These are phyloP conservation scores for Gonatopus flavifemur DNA, from an alignment of 1,140 invertebrate genomes.

Conservation along the genomic window DNA sequence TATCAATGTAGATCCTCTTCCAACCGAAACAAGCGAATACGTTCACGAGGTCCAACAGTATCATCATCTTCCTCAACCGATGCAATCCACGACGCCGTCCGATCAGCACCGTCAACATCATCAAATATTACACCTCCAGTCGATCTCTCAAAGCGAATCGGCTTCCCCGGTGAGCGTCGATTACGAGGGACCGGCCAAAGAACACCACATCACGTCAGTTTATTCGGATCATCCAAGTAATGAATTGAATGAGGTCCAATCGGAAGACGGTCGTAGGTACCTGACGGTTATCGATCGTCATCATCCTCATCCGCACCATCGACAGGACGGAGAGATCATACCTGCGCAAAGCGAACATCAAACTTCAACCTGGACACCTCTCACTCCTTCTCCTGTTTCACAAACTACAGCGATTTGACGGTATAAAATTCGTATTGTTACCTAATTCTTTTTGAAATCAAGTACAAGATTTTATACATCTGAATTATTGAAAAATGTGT, in stretches of 20 bases:
- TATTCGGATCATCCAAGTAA: constrained; percentile 40
- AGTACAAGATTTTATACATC: no score
- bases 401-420: constrained; percentile 53
- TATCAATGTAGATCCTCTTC: constrained; percentile 16
- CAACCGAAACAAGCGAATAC: constrained; percentile 24
- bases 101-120: constrained; percentile 31
- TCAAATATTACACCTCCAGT: constrained; percentile 39
- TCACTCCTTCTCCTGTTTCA: constrained; percentile 47
- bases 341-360: constrained; percentile 31
- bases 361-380: constrained; percentile 38
- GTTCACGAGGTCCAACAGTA: constrained; percentile 44
- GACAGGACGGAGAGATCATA: constrained; percentile 23
- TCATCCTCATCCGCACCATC: constrained; percentile 34
- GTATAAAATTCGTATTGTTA: background rate
- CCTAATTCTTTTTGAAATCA: no score
- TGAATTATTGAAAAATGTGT: no score
- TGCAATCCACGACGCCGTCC: constrained; percentile 27
- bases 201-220: constrained; percentile 37
- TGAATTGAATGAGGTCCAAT: constrained; percentile 30
- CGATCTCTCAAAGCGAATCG: constrained; percentile 30
- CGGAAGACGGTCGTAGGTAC: constrained; percentile 40
- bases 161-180: constrained; percentile 36
- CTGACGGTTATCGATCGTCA: constrained; percentile 41
- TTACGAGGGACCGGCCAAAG: constrained; percentile 38
- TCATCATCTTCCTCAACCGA: constrained; percentile 22